These are phyloP conservation scores for Unio pictorum DNA, from an alignment of 2,888 invertebrate species.

Conservation along the genomic window DNA sequence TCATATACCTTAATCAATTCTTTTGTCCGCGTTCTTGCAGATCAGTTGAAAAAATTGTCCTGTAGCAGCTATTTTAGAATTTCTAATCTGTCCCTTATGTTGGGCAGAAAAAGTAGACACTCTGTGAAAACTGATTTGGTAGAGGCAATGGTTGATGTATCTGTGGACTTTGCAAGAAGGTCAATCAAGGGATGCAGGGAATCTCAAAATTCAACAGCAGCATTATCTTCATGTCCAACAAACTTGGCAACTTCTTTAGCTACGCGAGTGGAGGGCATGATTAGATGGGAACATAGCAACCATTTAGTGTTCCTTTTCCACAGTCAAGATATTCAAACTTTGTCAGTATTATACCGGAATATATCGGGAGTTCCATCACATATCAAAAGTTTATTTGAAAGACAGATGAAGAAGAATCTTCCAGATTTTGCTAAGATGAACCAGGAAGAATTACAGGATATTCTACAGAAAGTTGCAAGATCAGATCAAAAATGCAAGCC, in stretches of 20 bases:
- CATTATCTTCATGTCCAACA: neutral
- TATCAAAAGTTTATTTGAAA: slow-evolving; percentile 39
- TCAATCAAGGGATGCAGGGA: slow-evolving; percentile 20
- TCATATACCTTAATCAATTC: slow-evolving; percentile 38
- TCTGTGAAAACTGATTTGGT: slow-evolving; percentile 19
- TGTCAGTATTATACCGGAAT: slow-evolving; percentile 40
- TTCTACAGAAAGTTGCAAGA: slow-evolving; percentile 31
- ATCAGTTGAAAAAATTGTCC: slow-evolving; percentile 51
- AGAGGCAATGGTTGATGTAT: slow-evolving; percentile 24
- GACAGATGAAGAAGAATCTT: slow-evolving; percentile 37
- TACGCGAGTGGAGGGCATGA: slow-evolving; percentile 40
- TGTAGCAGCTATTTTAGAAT: slow-evolving; percentile 40
- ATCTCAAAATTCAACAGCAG: slow-evolving; percentile 17
- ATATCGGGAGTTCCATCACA: slow-evolving; percentile 26
- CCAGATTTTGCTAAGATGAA: slow-evolving; percentile 20
- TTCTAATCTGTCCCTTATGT: slow-evolving; percentile 5
- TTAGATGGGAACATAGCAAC: slow-evolving; percentile 49
- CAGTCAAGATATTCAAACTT: slow-evolving; percentile 41
- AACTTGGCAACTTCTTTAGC: slow-evolving; percentile 14
- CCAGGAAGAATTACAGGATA: slow-evolving; percentile 23
- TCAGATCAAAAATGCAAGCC: slow-evolving; percentile 13
- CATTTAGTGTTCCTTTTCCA: slow-evolving; percentile 49
- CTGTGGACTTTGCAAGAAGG: slow-evolving; percentile 23
- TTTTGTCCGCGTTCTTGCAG: slow-evolving; percentile 46
- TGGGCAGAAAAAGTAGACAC: slow-evolving; percentile 12